A percentile compares a stretch with the other conserved stretches of the same genome.
phyloP scores from a whole-genome alignment of 2,888 invertebrate species.

The Pandemis corylana region DNA sequence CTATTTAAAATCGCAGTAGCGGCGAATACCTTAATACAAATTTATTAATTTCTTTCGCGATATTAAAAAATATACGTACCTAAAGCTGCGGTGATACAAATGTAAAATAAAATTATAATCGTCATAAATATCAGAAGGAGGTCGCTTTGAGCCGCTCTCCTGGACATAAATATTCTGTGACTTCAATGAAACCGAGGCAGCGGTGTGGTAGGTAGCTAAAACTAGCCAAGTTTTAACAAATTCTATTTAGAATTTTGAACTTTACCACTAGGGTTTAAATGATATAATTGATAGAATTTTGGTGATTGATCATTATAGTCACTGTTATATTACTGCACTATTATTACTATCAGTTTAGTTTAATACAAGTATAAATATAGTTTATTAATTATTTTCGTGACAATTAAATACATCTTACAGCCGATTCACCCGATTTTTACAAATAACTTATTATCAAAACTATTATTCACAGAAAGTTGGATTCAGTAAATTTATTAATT shows the following conservation, averaged over 20 bases:
- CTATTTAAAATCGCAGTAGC: too few relatives aligned
- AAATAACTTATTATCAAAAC: neutral
- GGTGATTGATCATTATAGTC: too few relatives aligned
- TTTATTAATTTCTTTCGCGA: neutral
- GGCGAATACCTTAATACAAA: too few relatives aligned
- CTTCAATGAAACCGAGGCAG: conserved; percentile 60
- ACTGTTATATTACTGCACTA: too few relatives aligned
- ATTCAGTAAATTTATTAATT: neutral
- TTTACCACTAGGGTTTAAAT: too few relatives aligned
- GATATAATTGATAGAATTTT: too few relatives aligned
- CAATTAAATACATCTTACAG: too few relatives aligned
- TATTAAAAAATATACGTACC: neutral
- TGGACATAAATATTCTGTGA: conserved; percentile 67
- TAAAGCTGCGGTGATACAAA: conserved; percentile 3
- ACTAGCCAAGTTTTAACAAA: neutral
- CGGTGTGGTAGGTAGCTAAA: conserved; percentile 54
- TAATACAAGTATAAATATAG: too few relatives aligned
- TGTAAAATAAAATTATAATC: conserved; percentile 46
- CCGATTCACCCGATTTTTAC: too few relatives aligned
- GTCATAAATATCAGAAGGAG: conserved; percentile 59
- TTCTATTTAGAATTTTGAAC: neutral
- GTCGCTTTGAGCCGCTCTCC: conserved; percentile 56
- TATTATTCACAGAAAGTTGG: neutral
- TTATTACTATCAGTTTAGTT: too few relatives aligned
- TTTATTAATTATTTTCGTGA: too few relatives aligned